Percentiles rank a stretch among this genome's conserved stretches.
phyloP scores from a whole-genome alignment of 1,140 invertebrate genomes.

The Aphidius gifuensis region DNA sequence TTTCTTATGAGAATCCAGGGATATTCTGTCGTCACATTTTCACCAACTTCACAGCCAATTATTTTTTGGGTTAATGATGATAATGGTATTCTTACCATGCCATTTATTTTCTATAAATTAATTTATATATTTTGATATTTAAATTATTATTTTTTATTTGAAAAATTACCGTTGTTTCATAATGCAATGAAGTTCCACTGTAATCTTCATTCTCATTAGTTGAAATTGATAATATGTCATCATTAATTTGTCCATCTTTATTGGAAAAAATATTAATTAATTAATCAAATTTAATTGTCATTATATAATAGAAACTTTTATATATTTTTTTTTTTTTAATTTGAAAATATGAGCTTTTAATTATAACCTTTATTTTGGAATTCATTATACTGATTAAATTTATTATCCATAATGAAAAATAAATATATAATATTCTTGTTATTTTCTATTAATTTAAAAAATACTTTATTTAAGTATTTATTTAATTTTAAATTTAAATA shows the following conservation, averaged over 20 bases:
- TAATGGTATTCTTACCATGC: conserved; percentile 43
- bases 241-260: not conserved
- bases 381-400: too few species aligned
- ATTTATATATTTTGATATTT: conserved; percentile 6
- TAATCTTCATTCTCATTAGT: not conserved
- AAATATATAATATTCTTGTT: too few species aligned
- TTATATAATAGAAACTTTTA: too few species aligned
- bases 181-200: not conserved
- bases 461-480: too few species aligned
- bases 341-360: too few species aligned
- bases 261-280: not conserved
- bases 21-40: conserved; percentile 66
- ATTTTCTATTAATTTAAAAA: too few species aligned
- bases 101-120: conserved; percentile 32
- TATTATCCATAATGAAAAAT: too few species aligned
- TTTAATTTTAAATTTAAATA: too few species aligned
- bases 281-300: too few species aligned
- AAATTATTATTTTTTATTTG: not conserved
- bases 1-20: conserved; percentile 69
- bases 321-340: too few species aligned
- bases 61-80: conserved; percentile 53
- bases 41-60: conserved; percentile 54
- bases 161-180: too few species aligned
- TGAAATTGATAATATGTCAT: not conserved
- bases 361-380: too few species aligned